Conservation (phyloP, 2,888 invertebrate genomes). For the Pegoplata infirma region DNA sequence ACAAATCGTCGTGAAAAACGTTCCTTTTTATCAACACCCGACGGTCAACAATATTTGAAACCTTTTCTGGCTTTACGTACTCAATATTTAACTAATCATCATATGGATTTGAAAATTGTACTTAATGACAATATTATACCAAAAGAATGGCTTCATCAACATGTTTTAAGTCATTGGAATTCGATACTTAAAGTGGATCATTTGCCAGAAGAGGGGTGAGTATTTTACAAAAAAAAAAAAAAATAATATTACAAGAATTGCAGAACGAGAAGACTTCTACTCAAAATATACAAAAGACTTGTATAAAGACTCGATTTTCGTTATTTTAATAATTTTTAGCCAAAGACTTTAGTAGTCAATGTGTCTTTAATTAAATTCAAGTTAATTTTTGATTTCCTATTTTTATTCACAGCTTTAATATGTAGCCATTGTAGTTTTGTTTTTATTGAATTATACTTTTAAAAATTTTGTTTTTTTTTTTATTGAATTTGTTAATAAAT, state of each 20-base stretch:
- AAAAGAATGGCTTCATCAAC: slow-evolving; percentile 82
- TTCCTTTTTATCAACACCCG: slow-evolving; percentile 81
- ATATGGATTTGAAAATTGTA: slow-evolving; percentile 84
- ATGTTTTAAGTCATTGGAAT: slow-evolving; percentile 84
- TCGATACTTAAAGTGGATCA: slow-evolving; percentile 84
- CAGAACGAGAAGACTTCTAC: no score
- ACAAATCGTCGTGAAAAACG: slow-evolving; percentile 74
- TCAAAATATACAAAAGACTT: no score
- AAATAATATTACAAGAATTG: background rate
- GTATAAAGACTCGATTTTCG: no score
- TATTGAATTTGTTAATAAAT: slow-evolving; percentile 18
- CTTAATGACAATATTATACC: slow-evolving; percentile 85
- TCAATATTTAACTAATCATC: slow-evolving; percentile 84
- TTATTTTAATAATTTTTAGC: no score
- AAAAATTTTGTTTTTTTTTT: background rate
- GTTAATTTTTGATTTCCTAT: no score
- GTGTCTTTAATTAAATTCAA: no score
- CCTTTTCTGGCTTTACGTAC: slow-evolving; percentile 83
- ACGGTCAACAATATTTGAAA: slow-evolving; percentile 81
- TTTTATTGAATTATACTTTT: background rate
- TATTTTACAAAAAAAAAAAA: slow-evolving; percentile 35
- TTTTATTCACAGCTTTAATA: no score
- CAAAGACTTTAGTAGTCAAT: no score
- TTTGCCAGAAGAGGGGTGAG: slow-evolving; percentile 84
- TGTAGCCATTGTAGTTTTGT: background rate